phyloP scores from a whole-genome alignment of 2,113 vertebrate genomes.

The Chaenogobius annularis region DNA sequence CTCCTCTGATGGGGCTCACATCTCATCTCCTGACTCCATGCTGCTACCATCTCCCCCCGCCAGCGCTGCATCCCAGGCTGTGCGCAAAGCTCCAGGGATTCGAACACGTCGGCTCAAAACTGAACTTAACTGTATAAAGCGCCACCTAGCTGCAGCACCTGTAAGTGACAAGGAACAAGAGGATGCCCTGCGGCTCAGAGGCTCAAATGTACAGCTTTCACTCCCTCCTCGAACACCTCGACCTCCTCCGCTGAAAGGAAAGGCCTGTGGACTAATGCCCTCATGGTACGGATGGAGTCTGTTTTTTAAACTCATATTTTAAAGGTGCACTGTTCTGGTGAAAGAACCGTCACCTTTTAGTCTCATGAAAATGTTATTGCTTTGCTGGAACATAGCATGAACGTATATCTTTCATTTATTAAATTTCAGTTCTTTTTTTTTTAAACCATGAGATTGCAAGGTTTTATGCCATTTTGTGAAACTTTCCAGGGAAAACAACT shows the following conservation, averaged over 20 bases:
- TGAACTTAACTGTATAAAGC: slow-evolving; percentile 18
- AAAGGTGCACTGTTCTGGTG: no score
- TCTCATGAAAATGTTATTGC: no score
- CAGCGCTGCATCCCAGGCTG: slow-evolving; percentile 13
- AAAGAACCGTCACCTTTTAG: no score
- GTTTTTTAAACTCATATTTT: background rate
- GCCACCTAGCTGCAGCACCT: slow-evolving; percentile 19
- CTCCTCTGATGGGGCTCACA: slow-evolving; percentile 21
- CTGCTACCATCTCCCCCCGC: slow-evolving; percentile 73
- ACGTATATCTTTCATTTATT: no score
- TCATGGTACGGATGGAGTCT: slow-evolving; percentile 46
- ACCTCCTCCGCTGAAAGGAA: slow-evolving; percentile 28
- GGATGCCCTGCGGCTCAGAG: slow-evolving; percentile 5
- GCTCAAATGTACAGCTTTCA: slow-evolving; percentile 4
- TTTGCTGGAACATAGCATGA: no score
- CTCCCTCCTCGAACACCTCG: slow-evolving; percentile 12
- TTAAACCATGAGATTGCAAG: no score
- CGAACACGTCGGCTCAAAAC: slow-evolving; percentile 53
- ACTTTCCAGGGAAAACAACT: no score
- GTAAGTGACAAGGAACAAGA: slow-evolving; percentile 10
- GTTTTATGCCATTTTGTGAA: no score
- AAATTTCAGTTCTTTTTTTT: no score
- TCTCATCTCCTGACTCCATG: slow-evolving; percentile 59
- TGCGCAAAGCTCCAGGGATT: slow-evolving; percentile 35
- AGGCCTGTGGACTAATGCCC: background rate